Evolutionary conservation across 2,888 invertebrate genomes (phyloP).

Genomic region (Stenolophus ochropezus): DNA sequence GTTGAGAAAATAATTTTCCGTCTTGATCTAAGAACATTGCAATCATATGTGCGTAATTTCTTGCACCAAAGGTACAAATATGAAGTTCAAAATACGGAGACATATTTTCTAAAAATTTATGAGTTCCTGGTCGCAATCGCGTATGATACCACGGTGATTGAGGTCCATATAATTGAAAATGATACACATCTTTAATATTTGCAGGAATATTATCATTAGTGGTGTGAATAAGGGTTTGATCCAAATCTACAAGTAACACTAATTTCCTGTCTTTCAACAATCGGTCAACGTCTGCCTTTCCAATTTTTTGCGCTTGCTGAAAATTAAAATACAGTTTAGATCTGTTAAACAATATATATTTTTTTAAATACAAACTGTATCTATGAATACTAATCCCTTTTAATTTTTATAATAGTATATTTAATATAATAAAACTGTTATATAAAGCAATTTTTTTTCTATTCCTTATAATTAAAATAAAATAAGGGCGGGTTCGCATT

Average conservation of each 20-base stretch:
- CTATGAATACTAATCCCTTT: too few relatives aligned
- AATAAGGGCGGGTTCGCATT: too few relatives aligned
- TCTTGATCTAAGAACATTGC: constrained; percentile 93
- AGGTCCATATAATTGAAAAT: constrained; percentile 91
- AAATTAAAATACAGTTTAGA: too few relatives aligned
- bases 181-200: constrained; percentile 94
- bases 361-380: too few relatives aligned
- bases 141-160: constrained; percentile 96
- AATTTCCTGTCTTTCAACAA: constrained; percentile 90
- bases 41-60: constrained; percentile 97
- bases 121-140: constrained; percentile 90
- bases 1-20: constrained; percentile 91
- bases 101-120: constrained; percentile 88
- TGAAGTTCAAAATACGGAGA: constrained; percentile 92
- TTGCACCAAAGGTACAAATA: constrained; percentile 98
- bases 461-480: too few relatives aligned
- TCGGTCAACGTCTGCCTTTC: constrained; percentile 91
- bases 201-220: constrained; percentile 96
- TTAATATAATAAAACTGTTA: too few relatives aligned
- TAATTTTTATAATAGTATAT: too few relatives aligned
- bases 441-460: too few relatives aligned
- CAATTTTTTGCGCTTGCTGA: constrained; percentile 91
- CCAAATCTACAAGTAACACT: constrained; percentile 96
- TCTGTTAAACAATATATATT: too few relatives aligned
- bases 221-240: constrained; percentile 99